A percentile compares a stretch with the other conserved stretches of the same genome.
phyloP scores from a whole-genome alignment of 2,113 vertebrate genomes.

The Neoarius graeffei region DNA sequence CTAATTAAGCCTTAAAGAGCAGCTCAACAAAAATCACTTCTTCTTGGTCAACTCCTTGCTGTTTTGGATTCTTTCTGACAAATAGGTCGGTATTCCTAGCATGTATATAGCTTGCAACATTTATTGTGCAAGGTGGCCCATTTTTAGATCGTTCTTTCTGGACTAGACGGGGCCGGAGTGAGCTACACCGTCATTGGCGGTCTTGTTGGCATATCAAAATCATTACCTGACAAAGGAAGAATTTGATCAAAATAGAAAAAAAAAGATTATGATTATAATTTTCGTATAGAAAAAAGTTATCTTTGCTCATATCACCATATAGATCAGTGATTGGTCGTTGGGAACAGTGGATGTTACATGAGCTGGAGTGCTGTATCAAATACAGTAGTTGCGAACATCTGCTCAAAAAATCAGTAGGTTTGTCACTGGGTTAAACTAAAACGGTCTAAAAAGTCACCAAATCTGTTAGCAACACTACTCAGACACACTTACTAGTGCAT shows the following conservation, averaged over 20 bases:
- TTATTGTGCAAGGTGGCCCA: too few species aligned
- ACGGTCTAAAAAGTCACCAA: not conserved
- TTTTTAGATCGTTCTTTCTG: too few species aligned
- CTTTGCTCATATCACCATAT: not conserved
- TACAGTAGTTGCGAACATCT: not conserved
- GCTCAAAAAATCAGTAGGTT: not conserved
- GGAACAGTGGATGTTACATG: not conserved
- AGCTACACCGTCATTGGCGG: too few species aligned
- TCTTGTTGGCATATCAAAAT: not conserved
- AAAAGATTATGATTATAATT: not conserved
- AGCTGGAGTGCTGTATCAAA: not conserved
- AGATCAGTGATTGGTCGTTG: not conserved
- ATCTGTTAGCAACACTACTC: not conserved
- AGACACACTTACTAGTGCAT: not conserved
- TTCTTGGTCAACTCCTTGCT: too few species aligned
- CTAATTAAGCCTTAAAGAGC: too few species aligned
- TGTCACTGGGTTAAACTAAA: not conserved
- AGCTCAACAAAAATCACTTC: too few species aligned
- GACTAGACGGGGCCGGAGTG: too few species aligned
- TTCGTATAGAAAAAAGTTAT: not conserved
- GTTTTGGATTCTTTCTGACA: too few species aligned
- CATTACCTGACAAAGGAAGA: not conserved
- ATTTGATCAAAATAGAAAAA: not conserved
- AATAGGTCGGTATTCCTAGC: too few species aligned
- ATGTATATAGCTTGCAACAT: too few species aligned